Conservation (phyloP, 2,888 invertebrate genomes). For the Nomada fucata region DNA sequence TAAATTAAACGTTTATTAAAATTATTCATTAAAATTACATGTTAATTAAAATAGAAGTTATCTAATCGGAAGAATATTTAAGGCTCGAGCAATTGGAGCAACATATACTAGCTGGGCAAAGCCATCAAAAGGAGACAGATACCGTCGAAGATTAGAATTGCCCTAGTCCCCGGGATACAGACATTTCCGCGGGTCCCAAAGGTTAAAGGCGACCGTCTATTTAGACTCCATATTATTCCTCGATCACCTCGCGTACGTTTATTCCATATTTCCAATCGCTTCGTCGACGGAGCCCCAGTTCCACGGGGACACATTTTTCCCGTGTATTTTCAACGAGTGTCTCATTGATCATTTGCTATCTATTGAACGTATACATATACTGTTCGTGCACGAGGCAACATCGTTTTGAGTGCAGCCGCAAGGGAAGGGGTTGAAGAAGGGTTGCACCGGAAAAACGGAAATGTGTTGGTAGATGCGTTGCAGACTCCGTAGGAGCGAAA, state of each 20-base stretch:
- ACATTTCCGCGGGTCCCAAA: background rate
- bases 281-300: background rate
- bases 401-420: slow-evolving; percentile 45
- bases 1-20: too few species aligned
- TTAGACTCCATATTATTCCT: background rate
- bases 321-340: slow-evolving; percentile 43
- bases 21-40: too few species aligned
- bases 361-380: slow-evolving; percentile 47
- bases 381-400: slow-evolving; percentile 42
- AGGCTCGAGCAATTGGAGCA: too few species aligned
- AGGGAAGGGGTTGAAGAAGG: slow-evolving; percentile 24
- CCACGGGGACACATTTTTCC: slow-evolving; percentile 35
- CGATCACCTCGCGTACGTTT: background rate
- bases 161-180: background rate
- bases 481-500: background rate
- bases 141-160: background rate
- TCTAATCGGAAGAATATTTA: too few species aligned
- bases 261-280: too few species aligned
- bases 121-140: too few species aligned
- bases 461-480: slow-evolving; percentile 38
- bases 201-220: background rate
- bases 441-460: slow-evolving; percentile 45
- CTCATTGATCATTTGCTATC: slow-evolving; percentile 58
- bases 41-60: too few species aligned
- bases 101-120: too few species aligned